phyloP scores from a whole-genome alignment of 2,888 invertebrate species.

The Eupithecia tripunctaria region DNA sequence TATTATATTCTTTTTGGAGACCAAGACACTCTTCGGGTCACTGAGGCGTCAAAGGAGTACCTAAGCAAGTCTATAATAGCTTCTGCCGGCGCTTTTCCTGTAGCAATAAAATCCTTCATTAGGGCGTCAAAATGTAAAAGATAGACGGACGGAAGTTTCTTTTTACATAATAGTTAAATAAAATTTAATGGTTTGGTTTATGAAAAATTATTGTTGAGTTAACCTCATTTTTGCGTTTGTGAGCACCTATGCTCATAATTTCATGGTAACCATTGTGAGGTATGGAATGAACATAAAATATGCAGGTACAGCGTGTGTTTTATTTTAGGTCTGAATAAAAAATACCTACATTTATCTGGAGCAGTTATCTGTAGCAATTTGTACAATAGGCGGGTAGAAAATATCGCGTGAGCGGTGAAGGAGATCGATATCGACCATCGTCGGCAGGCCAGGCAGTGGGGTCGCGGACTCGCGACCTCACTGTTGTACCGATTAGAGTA shows the following conservation, averaged over 20 bases:
- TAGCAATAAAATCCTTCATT: background rate
- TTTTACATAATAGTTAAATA: background rate
- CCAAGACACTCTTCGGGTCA: background rate
- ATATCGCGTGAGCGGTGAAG: slow-evolving; percentile 64
- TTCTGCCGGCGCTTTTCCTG: too few species aligned
- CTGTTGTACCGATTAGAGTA: slow-evolving; percentile 19
- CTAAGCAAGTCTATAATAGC: too few species aligned
- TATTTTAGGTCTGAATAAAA: background rate
- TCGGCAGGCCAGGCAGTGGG: too few species aligned
- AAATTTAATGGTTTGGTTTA: too few species aligned
- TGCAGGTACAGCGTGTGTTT: background rate
- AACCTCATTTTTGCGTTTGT: background rate
- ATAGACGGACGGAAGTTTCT: background rate
- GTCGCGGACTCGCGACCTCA: too few species aligned
- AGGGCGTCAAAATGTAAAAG: background rate
- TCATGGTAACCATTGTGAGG: background rate
- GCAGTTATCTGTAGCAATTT: slow-evolving; percentile 54
- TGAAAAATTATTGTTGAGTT: background rate
- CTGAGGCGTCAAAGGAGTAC: too few species aligned
- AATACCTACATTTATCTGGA: slow-evolving; percentile 45
- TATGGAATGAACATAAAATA: background rate
- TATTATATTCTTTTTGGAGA: too few species aligned
- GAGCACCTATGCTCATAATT: background rate
- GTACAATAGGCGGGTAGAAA: slow-evolving; percentile 49
- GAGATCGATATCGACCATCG: slow-evolving; percentile 67